A percentile compares a stretch with the other conserved stretches of the same genome.
phyloP scores from a whole-genome alignment of 2,797 vertebrate genomes.

The Diplodus puntazzo region DNA sequence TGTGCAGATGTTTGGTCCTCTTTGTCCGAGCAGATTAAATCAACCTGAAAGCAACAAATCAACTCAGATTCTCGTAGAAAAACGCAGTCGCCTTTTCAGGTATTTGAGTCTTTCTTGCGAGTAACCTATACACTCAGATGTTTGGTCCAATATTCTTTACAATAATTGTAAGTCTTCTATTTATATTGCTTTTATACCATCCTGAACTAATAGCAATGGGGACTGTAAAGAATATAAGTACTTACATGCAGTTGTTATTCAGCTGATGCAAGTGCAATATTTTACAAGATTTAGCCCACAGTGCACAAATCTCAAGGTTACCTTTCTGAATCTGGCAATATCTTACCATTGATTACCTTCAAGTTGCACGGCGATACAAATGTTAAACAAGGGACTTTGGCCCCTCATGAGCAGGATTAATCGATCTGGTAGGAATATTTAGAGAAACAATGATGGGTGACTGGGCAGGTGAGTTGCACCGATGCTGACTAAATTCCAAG shows the following conservation, averaged over 20 bases:
- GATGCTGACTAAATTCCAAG: conserved; percentile 33
- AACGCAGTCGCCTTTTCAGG: conserved; percentile 43
- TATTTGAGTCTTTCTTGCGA: conserved; percentile 31
- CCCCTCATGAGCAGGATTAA: conserved; percentile 60
- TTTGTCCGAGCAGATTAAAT: conserved; percentile 33
- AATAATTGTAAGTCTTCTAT: conserved; percentile 41
- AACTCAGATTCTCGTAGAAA: conserved; percentile 38
- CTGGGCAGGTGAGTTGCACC: conserved; percentile 1
- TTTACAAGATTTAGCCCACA: conserved; percentile 42
- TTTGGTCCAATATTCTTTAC: conserved; percentile 44
- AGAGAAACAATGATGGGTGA: conserved; percentile 36
- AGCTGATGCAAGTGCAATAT: conserved; percentile 41
- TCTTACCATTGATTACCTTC: conserved; percentile 71
- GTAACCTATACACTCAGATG: conserved; percentile 24
- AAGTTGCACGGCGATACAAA: conserved; percentile 77
- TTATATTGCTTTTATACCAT: conserved; percentile 44
- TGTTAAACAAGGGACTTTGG: conserved; percentile 60
- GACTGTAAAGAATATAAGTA: conserved; percentile 45
- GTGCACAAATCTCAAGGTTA: conserved; percentile 66
- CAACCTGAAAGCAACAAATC: conserved; percentile 38
- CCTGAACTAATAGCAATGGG: conserved; percentile 40
- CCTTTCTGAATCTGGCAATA: conserved; percentile 67
- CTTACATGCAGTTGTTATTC: conserved; percentile 42
- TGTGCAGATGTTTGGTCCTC: conserved; percentile 31
- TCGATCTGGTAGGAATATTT: conserved; percentile 55